A percentile compares a stretch with the other conserved stretches of the same genome.
Evolutionary conservation across 1,140 invertebrate species (phyloP).

Genomic region (Drosophila ficusphila): DNA sequence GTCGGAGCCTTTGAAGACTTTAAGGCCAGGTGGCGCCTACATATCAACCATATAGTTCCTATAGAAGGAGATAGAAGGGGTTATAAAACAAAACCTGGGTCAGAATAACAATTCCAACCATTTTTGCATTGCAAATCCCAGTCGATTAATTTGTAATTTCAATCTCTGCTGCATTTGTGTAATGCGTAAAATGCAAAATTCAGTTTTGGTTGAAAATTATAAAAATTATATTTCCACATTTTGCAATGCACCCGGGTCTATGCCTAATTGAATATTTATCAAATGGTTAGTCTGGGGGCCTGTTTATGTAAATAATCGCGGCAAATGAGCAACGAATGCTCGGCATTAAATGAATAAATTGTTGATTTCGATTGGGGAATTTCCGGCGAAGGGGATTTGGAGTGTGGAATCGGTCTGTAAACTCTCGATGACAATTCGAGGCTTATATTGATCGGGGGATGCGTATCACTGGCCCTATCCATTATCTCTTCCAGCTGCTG

Average conservation of each 20-base stretch:
- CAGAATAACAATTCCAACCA: slow-evolving; percentile 7
- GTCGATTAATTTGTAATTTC: slow-evolving; percentile 74
- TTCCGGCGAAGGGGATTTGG: neutral
- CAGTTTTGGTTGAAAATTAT: slow-evolving; percentile 45
- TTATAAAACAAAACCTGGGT: neutral
- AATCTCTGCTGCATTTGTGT: slow-evolving; percentile 34
- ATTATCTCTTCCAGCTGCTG: slow-evolving; percentile 35
- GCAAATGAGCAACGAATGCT: slow-evolving; percentile 53
- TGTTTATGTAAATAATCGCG: slow-evolving; percentile 69
- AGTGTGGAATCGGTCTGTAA: slow-evolving; percentile 6
- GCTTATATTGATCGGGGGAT: slow-evolving; percentile 13
- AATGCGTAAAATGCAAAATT: slow-evolving; percentile 29
- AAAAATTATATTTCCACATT: slow-evolving; percentile 50
- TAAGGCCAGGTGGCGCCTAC: slow-evolving; percentile 42
- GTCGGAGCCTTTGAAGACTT: slow-evolving; percentile 47
- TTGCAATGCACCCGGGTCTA: slow-evolving; percentile 16
- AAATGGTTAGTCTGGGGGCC: slow-evolving; percentile 38
- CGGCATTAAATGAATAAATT: slow-evolving; percentile 51
- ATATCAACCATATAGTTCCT: slow-evolving; percentile 5
- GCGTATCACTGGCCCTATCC: slow-evolving; percentile 6
- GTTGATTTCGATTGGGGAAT: slow-evolving; percentile 25
- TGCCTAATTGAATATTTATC: slow-evolving; percentile 78
- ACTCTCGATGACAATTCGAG: slow-evolving; percentile 28
- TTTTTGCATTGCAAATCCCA: slow-evolving; percentile 50
- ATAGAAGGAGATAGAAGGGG: too few species aligned